Conservation (phyloP, 2,113 vertebrate species). For the Dasyurus viverrinus region DNA sequence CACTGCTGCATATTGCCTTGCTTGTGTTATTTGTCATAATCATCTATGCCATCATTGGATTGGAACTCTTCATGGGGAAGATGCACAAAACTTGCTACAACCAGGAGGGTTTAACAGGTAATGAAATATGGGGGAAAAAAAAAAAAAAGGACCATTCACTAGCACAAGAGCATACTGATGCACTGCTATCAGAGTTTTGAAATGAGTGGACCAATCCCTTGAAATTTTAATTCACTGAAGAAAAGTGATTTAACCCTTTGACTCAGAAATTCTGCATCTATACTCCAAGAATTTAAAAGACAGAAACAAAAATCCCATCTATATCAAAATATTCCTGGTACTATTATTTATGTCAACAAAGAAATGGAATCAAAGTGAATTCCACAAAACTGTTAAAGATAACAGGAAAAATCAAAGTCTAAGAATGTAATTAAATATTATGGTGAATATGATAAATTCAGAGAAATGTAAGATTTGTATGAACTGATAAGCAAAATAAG, state of each 20-base stretch:
- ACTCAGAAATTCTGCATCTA: neutral
- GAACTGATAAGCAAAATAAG: neutral
- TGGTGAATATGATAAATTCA: neutral
- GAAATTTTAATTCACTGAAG: neutral
- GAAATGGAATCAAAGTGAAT: neutral
- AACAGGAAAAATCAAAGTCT: neutral
- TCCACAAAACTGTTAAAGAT: neutral
- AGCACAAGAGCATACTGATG: neutral
- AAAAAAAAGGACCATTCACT: neutral
- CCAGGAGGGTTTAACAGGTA: constrained; percentile 87
- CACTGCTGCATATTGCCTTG: constrained; percentile 97
- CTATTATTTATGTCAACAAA: neutral
- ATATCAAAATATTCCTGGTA: neutral
- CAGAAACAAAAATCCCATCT: neutral
- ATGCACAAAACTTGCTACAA: constrained; percentile 97
- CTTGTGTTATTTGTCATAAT: constrained; percentile 99
- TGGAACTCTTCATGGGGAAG: constrained; percentile 99
- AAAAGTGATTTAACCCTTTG: neutral
- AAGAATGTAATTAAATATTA: neutral
- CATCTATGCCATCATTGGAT: constrained; percentile 98
- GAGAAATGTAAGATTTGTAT: neutral
- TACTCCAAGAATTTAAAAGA: neutral
- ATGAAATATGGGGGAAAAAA: constrained; percentile 52
- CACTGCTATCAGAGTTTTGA: neutral
- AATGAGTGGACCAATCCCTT: neutral